Conservation (phyloP, 2,888 invertebrate genomes). For the Caenorhabditis sulstoni region DNA sequence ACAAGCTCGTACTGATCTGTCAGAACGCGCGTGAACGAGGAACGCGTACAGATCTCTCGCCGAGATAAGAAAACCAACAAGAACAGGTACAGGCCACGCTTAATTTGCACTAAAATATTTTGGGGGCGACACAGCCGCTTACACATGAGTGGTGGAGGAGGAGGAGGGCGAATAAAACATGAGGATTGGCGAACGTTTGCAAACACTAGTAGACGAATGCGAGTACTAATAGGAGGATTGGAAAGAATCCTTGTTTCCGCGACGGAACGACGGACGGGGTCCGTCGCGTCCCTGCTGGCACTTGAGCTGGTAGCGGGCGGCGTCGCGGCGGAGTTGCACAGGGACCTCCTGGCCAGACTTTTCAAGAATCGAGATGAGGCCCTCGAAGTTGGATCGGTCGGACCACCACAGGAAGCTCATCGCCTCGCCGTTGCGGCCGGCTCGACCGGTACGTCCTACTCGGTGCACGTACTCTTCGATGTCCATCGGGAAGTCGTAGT, state of each 20-base stretch:
- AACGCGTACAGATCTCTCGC: neutral
- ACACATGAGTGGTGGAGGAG: too few species aligned
- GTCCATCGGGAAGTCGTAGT: conserved; percentile 93
- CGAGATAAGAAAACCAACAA: neutral
- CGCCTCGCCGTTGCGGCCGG: conserved; percentile 90
- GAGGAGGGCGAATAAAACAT: too few species aligned
- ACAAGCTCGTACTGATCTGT: conserved; percentile 4
- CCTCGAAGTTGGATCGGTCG: conserved; percentile 90
- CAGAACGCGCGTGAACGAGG: neutral
- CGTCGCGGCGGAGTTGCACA: conserved; percentile 21
- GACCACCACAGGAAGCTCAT: conserved; percentile 87
- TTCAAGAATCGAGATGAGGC: conserved; percentile 89
- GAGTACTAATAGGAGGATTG: conserved; percentile 29
- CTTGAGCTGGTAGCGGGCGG: conserved; percentile 32
- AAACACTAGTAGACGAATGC: too few species aligned
- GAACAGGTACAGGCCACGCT: neutral
- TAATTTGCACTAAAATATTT: too few species aligned
- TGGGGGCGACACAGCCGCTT: too few species aligned
- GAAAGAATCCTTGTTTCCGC: conserved; percentile 35
- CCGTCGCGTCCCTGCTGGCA: conserved; percentile 34
- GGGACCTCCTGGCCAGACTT: conserved; percentile 86
- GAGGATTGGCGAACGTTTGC: too few species aligned
- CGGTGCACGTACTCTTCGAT: conserved; percentile 97
- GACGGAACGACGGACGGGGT: conserved; percentile 39
- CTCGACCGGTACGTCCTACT: conserved; percentile 95